Conservation (phyloP, 1,140 invertebrate genomes). For the Lineus longissimus region DNA sequence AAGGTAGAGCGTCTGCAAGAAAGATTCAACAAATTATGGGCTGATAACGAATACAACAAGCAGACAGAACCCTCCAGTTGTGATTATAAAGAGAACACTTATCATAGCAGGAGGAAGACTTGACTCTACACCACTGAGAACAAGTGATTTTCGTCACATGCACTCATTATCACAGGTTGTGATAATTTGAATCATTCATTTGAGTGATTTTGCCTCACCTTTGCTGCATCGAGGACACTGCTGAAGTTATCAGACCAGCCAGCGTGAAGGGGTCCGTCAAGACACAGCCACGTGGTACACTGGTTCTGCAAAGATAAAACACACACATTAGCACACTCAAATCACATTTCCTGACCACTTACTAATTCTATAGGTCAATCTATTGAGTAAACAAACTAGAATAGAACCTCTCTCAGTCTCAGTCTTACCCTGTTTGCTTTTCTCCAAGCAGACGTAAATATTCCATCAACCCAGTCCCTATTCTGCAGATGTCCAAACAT, state of each 20-base stretch:
- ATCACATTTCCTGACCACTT: too few species aligned
- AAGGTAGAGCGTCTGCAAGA: slow-evolving; percentile 44
- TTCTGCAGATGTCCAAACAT: slow-evolving; percentile 51
- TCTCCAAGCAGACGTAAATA: slow-evolving; percentile 47
- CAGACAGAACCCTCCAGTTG: too few species aligned
- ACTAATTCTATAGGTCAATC: too few species aligned
- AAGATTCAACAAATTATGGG: too few species aligned
- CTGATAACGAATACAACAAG: neutral
- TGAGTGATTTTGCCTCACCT: slow-evolving; percentile 26
- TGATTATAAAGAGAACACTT: neutral
- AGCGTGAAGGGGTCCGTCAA: slow-evolving; percentile 47
- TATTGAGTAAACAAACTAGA: too few species aligned
- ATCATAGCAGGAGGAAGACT: too few species aligned
- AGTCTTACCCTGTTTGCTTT: slow-evolving; percentile 50
- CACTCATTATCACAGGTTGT: too few species aligned
- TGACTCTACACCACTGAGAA: neutral
- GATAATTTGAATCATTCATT: neutral
- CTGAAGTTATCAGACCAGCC: slow-evolving; percentile 51
- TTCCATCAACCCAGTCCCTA: slow-evolving; percentile 50
- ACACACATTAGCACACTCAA: neutral
- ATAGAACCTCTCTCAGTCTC: too few species aligned
- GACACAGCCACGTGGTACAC: slow-evolving; percentile 51
- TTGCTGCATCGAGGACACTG: slow-evolving; percentile 42
- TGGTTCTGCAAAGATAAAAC: slow-evolving; percentile 40
- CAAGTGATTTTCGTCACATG: too few species aligned